Percentiles rank a stretch among this genome's conserved stretches.
Evolutionary conservation across 2,113 vertebrate species (phyloP).

Genomic region (Danio rerio): DNA sequence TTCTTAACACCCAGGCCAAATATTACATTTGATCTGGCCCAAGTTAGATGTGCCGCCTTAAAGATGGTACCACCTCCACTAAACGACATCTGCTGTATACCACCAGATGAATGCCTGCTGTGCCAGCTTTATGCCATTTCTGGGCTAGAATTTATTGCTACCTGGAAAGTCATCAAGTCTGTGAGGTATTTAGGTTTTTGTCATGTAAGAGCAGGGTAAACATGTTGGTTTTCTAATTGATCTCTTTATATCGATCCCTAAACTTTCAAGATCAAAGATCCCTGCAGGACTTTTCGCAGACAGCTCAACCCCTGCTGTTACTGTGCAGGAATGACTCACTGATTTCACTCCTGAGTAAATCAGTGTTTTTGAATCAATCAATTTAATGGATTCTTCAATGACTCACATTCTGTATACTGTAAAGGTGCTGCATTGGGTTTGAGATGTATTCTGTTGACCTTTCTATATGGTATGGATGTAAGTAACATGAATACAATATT

Average conservation of each 20-base stretch:
- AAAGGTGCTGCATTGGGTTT: no score
- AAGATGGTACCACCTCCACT: no score
- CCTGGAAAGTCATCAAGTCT: neutral
- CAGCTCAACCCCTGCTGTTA: neutral
- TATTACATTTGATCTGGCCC: no score
- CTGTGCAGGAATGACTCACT: neutral
- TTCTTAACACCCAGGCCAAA: no score
- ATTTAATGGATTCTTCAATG: neutral
- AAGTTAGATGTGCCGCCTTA: no score
- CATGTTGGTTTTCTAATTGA: neutral
- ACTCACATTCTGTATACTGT: neutral
- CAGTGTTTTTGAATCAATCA: neutral
- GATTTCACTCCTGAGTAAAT: neutral
- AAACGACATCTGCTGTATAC: no score
- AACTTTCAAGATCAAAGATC: neutral
- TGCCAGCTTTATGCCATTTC: no score
- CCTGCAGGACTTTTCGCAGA: neutral
- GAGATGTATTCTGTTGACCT: no score
- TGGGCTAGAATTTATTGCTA: no score
- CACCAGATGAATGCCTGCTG: no score
- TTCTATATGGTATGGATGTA: no score
- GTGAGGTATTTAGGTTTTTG: neutral
- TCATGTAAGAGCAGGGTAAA: neutral
- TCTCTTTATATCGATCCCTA: neutral
- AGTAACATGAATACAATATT: no score